Evolutionary conservation across 2,113 vertebrate species (phyloP).

Genomic region (Rafetus swinhoei): DNA sequence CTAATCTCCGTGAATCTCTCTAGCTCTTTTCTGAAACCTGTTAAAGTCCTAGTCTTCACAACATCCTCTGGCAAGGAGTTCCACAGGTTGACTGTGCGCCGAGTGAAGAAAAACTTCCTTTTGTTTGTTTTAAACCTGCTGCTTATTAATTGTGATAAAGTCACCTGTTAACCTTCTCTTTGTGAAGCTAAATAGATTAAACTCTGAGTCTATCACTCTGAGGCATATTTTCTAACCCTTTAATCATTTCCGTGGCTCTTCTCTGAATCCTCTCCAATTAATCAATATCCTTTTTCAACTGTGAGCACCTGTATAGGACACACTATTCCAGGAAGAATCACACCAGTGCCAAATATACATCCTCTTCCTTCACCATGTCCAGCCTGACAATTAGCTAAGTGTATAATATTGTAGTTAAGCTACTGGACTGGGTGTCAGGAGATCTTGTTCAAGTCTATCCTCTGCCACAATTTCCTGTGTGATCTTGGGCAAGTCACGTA

Average conservation of each 20-base stretch:
- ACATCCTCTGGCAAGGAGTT: too few species aligned
- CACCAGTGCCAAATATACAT: background rate
- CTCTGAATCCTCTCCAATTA: background rate
- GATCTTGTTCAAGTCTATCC: background rate
- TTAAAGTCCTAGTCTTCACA: too few species aligned
- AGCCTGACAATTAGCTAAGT: background rate
- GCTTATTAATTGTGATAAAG: background rate
- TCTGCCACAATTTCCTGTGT: accelerated
- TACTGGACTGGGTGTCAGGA: background rate
- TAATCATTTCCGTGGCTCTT: too few species aligned
- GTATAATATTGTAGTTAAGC: background rate
- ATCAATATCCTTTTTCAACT: background rate
- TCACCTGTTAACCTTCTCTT: background rate
- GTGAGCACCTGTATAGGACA: background rate
- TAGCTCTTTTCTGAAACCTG: too few species aligned
- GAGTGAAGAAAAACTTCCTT: too few species aligned
- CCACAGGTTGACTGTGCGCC: too few species aligned
- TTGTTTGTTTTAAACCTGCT: too few species aligned
- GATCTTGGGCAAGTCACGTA: background rate
- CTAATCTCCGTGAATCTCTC: too few species aligned
- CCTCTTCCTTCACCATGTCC: background rate
- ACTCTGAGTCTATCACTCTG: background rate
- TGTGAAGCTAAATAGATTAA: background rate
- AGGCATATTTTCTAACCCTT: background rate
- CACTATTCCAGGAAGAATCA: too few species aligned